A percentile compares a stretch with the other conserved stretches of the same genome.
Conservation (phyloP, 2,113 vertebrate species). For the Andinoacara biseriatus region DNA sequence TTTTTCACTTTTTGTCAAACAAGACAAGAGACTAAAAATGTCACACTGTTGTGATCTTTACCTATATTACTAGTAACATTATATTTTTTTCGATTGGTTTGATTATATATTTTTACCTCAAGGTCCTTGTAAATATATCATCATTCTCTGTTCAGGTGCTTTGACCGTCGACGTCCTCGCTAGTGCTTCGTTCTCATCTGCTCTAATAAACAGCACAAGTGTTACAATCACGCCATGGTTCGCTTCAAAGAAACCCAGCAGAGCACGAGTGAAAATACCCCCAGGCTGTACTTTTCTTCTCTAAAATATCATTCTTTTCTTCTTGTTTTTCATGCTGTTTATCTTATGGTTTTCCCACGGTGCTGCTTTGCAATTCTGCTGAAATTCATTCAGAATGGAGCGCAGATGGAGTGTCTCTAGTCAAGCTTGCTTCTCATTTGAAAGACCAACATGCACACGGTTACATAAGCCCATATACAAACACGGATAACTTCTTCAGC, state of each 20-base stretch:
- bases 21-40: background rate
- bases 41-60: background rate
- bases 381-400: background rate
- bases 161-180: background rate
- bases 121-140: background rate
- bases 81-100: background rate
- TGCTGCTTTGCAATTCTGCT: constrained; percentile 28
- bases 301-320: constrained; percentile 9
- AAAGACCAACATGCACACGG: constrained; percentile 8
- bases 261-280: constrained; percentile 25
- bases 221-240: constrained; percentile 17
- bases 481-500: constrained; percentile 4
- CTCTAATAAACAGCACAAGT: constrained; percentile 31
- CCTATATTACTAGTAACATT: background rate
- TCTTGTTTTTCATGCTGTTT: background rate
- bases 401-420: background rate
- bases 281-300: constrained; percentile 18
- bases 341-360: background rate
- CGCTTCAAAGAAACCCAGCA: constrained; percentile 19
- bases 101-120: background rate
- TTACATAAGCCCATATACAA: constrained; percentile 6
- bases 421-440: constrained; percentile 15
- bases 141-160: background rate
- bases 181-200: background rate
- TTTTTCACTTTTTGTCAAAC: background rate